Evolutionary conservation across 2,113 vertebrate species (phyloP).

Genomic region (Corvus moneduloides): DNA sequence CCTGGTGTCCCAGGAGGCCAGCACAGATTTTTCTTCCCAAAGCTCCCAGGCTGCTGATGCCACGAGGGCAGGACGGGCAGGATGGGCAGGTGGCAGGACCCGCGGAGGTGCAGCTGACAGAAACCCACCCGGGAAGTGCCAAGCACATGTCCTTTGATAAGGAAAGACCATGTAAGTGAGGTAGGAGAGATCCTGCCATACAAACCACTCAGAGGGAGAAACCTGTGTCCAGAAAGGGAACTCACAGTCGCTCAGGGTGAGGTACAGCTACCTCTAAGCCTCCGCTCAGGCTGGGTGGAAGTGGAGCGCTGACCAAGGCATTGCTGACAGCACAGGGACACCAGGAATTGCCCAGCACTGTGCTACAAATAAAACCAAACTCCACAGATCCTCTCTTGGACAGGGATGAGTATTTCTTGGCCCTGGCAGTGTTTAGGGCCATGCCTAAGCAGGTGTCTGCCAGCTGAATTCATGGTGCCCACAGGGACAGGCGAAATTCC

Average conservation of each 20-base stretch:
- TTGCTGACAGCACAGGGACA: background rate
- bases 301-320: rapidly evolving
- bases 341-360: background rate
- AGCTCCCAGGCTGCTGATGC: background rate
- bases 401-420: background rate
- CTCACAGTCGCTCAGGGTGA: rapidly evolving
- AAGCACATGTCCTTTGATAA: background rate
- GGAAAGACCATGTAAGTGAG: background rate
- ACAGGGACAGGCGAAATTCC: background rate
- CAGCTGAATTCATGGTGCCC: background rate
- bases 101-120: rapidly evolving
- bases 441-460: background rate
- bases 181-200: conserved; percentile 3
- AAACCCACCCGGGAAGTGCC: rapidly evolving
- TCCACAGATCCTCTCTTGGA: background rate
- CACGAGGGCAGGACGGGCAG: rapidly evolving
- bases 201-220: background rate
- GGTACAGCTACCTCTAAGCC: rapidly evolving
- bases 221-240: background rate
- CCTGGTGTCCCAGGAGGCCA: background rate
- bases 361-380: background rate
- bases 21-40: background rate
- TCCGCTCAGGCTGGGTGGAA: background rate
- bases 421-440: background rate
- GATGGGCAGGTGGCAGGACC: background rate